These are phyloP conservation scores for Nansenia antarctica DNA, from an alignment of 2,113 vertebrate species.

Conservation along the genomic window DNA sequence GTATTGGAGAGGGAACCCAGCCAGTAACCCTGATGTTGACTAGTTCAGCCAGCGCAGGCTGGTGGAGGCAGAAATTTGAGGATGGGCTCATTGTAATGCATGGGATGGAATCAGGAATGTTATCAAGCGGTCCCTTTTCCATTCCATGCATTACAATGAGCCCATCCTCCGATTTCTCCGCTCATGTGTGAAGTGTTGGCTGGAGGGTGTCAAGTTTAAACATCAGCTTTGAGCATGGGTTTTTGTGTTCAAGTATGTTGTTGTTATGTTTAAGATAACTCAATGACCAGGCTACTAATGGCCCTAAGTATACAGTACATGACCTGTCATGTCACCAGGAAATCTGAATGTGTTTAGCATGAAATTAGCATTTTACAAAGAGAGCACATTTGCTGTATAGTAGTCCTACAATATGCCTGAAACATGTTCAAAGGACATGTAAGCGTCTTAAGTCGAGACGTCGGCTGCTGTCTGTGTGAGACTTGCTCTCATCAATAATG, in stretches of 20 bases:
- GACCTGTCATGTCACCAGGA: background rate
- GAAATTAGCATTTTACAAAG: background rate
- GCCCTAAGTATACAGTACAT: background rate
- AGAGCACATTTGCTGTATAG: background rate
- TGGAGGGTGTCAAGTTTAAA: too few relatives aligned
- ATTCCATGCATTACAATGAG: too few relatives aligned
- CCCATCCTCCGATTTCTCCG: too few relatives aligned
- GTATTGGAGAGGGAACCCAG: background rate
- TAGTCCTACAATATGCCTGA: background rate
- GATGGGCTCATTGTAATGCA: too few relatives aligned
- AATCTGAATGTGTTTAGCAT: background rate
- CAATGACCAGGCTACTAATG: background rate
- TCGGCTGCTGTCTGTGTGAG: conserved; percentile 50
- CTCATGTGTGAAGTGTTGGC: too few relatives aligned
- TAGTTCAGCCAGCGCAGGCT: too few relatives aligned
- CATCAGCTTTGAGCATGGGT: too few relatives aligned
- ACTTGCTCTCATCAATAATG: conserved; percentile 70
- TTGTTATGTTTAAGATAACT: background rate
- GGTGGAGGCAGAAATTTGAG: too few relatives aligned
- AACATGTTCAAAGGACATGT: conserved; percentile 35
- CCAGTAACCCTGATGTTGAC: background rate
- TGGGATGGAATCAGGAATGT: too few relatives aligned
- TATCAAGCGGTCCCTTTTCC: too few relatives aligned
- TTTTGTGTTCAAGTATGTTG: background rate
- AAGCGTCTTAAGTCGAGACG: conserved; percentile 29